Base-by-base conservation (phyloP, 2,113 vertebrate species). In the Trematomus loennbergii region DNA sequence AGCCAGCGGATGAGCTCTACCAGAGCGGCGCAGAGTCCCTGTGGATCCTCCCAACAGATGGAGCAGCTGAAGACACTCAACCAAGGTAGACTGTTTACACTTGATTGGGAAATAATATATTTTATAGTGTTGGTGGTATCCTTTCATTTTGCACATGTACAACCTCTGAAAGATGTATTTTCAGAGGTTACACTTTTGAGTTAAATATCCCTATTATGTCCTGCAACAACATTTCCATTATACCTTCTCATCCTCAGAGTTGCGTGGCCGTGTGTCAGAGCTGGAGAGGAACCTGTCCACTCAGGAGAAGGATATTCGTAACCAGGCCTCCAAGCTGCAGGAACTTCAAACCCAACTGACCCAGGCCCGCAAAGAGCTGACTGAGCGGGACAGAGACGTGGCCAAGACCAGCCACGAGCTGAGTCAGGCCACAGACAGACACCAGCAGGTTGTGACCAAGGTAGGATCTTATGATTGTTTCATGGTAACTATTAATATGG, bases 61-160 rank as follows among this genome's bases (percentile, higher is more conserved):
- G 95, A 96, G 15, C 96, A 96, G 54, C 87, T 97, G 22, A 96
- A 90, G 90, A 88, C 79, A 55, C 94, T 97, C 72, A 97, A 97
- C 84, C 96, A 97, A 96, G 97, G 97, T 98, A n/a, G 1, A 25
- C 16, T 77, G 3, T 75, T 55, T 16, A 46, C 40, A 6, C 53
- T 61, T 15, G 33, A 65, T 59, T 54, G 55, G 3, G 18, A 72
- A 22, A 33, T 40, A 36, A 54, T 63, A n/a, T 36, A 1, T 17
- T 48, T 0, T 18, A 5, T 11, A 18, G 48, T 60, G 20, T 61
- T 68, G 36, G 36, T 1, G 1, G 2, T 18, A 18, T 73, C 8
- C 2, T 57, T 60, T 76, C 58, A 20, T 46, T 49, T 57, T 68
- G 12, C 25, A 50, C 17, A 46, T 46, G 3, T 7, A 43, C 33